Percentiles rank a stretch among this genome's conserved stretches.
Evolutionary conservation across 1,140 invertebrate genomes (phyloP).

Genomic region (Calycopis cecrops): DNA sequence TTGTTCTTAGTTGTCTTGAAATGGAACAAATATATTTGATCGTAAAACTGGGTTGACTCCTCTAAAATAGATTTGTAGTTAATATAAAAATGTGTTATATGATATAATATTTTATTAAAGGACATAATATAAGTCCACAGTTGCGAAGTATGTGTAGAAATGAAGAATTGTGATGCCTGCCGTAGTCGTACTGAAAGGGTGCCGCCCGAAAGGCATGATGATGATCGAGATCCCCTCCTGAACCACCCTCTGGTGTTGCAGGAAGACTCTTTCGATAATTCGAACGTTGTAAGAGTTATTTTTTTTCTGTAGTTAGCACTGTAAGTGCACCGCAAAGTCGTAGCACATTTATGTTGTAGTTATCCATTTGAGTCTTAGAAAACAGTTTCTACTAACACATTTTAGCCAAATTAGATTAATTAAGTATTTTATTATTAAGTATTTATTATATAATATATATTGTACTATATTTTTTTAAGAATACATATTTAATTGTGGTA

Average conservation of each 20-base stretch:
- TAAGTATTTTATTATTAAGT: too few species aligned
- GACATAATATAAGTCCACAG: constrained; percentile 52
- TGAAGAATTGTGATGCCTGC: constrained; percentile 66
- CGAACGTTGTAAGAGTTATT: constrained; percentile 56
- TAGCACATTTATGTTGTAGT: constrained; percentile 19
- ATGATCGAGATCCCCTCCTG: constrained; percentile 57
- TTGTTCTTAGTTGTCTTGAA: neutral
- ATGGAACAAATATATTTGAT: constrained; percentile 6
- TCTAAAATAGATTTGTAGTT: too few species aligned
- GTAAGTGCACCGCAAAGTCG: constrained; percentile 31
- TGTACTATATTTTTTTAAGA: too few species aligned
- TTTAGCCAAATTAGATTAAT: too few species aligned
- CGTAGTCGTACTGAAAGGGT: constrained; percentile 55
- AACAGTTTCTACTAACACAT: too few species aligned
- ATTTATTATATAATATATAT: too few species aligned
- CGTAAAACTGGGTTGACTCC: constrained; percentile 11
- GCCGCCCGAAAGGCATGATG: constrained; percentile 36
- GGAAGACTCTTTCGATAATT: constrained; percentile 55
- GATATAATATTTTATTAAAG: neutral
- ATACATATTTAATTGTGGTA: too few species aligned
- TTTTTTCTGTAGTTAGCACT: constrained; percentile 46
- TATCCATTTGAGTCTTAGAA: too few species aligned
- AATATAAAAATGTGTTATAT: too few species aligned
- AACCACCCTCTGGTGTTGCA: constrained; percentile 52
- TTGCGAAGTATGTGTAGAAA: constrained; percentile 69